Evolutionary conservation across 2,113 vertebrate species (phyloP), one percentile per base, ranked within the genome.

Genomic region (Echinops telfairi): DNA sequence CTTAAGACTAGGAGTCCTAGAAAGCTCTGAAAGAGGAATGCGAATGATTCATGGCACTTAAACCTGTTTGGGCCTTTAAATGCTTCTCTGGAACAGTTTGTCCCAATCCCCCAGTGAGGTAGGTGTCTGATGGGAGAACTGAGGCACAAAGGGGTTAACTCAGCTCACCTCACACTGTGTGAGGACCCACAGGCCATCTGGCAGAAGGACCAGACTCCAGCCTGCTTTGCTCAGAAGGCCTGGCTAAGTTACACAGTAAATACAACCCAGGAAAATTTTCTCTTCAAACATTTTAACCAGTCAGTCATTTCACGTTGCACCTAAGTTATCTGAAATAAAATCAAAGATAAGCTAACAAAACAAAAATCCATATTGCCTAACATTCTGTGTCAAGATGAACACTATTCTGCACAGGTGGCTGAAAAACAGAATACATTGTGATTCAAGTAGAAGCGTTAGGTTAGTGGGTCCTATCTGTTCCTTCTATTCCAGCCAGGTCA

Each of bases 51-150:
- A 38, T 88, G 96, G 96, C 94, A 96, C 88, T 94, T 92, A 89
- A 7, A 90, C 36, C 76, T 16, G 53, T 78, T 92, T 27, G 64
- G 93, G 80, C 80, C 80, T 83, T 64, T 87, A 88, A 87, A 94
- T 53, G 86, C n/a, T 80, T 95, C 80, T 85, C 57, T 83, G 40
- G 82, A 90, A 40, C n/a, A 89, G 47, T 75, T n/a, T 93, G 68
- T 73, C 86, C 83, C 68, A 89, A 82, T 89, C 90, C 73, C 84
- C 78, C 92, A n/a, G 83, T 96, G 96, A 97, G 96, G 97, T 96
- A 96, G 95, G 95, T 95, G 92, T 96, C 92, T 92, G 31, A 79
- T 57, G 83, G 92, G 88, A 33, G 90, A 78, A 60, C 66, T 60
- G 96, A 95, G 92, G 96, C 87, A 95, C 94, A 7, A 86, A 88